Conservation (phyloP, 2,113 vertebrate species). For the Tachuris rubrigastra region DNA sequence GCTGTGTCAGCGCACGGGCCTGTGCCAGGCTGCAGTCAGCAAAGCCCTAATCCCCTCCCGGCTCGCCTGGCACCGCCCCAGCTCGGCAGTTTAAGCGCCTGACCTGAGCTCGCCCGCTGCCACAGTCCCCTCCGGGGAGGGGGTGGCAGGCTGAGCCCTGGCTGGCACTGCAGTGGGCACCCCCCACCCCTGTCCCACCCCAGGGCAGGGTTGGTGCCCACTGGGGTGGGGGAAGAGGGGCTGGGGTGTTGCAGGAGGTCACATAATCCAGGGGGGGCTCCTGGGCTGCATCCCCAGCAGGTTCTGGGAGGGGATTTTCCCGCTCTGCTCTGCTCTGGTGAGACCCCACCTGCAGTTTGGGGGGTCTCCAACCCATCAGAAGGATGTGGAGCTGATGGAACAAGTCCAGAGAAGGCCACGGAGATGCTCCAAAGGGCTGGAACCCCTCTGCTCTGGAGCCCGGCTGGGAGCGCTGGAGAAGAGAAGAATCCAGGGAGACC, state of each 20-base stretch:
- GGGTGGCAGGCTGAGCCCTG: neutral
- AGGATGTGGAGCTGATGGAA: neutral
- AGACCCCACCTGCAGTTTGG: neutral
- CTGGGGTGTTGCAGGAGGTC: neutral
- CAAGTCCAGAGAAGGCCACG: neutral
- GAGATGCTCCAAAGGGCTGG: neutral
- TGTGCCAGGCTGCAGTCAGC: conserved; percentile 53
- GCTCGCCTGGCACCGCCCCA: neutral
- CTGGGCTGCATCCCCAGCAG: neutral
- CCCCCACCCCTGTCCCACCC: neutral
- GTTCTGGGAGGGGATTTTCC: neutral
- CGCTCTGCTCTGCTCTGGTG: neutral
- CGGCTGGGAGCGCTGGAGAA: neutral
- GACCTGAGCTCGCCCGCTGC: conserved; percentile 26
- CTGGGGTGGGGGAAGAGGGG: accelerated
- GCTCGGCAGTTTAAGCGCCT: neutral
- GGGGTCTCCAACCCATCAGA: neutral
- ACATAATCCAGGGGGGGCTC: accelerated
- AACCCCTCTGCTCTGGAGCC: neutral
- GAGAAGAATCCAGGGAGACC: accelerated
- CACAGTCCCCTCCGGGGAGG: accelerated
- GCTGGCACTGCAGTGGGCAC: neutral
- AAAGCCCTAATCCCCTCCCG: conserved; percentile 10
- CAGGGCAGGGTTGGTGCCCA: accelerated
- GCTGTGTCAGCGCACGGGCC: conserved; percentile 38